Evolutionary conservation across 2,113 vertebrate species (phyloP).

Genomic region (Myrmophylax atrothorax): DNA sequence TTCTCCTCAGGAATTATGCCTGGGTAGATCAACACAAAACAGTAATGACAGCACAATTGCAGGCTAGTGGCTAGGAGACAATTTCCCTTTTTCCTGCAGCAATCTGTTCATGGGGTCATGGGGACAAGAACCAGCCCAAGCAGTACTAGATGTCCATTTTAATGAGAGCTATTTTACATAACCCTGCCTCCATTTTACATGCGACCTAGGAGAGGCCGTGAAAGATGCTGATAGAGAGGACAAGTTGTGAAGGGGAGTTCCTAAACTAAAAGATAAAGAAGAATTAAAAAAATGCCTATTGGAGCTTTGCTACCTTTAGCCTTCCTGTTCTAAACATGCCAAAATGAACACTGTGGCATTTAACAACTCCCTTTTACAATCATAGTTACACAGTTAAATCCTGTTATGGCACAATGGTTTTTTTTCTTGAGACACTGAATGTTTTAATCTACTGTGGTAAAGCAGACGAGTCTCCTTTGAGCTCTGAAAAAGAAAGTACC

Average conservation of each 20-base stretch:
- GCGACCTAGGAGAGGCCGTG: not conserved
- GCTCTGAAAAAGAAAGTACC: not conserved
- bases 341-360: not conserved
- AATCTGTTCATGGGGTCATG: too few relatives aligned
- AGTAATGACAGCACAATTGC: not conserved
- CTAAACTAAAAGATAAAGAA: not conserved
- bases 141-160: accelerated
- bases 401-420: not conserved
- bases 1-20: not conserved
- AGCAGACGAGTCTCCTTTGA: not conserved
- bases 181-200: not conserved
- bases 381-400: not conserved
- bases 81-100: not conserved
- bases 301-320: not conserved
- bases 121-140: not conserved
- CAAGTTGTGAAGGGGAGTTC: not conserved
- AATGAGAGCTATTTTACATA: not conserved
- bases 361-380: not conserved
- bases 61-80: accelerated
- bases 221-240: not conserved
- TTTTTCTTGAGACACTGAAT: not conserved
- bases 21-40: not conserved
- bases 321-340: not conserved
- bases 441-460: not conserved
- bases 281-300: not conserved